These are phyloP conservation scores for Cladorhizidae sp. DNA, from an alignment of 37 sponge, comb jelly and placozoan genomes.

Conservation along the genomic window DNA sequence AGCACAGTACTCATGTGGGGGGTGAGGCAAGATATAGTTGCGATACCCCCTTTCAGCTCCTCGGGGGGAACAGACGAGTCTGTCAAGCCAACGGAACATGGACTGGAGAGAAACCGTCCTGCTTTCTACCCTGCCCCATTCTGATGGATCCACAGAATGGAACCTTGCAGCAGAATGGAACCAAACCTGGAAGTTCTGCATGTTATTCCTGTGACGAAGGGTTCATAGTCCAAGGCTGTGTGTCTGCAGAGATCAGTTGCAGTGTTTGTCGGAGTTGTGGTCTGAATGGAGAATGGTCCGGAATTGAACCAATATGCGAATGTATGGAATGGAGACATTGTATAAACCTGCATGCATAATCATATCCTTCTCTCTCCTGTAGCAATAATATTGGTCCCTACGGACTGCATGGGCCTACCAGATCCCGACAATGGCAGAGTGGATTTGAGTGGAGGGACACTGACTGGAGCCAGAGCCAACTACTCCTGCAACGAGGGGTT, in stretches of 20 bases:
- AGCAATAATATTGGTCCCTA: background rate
- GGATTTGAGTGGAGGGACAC: background rate
- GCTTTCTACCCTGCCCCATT: background rate
- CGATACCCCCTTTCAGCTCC: background rate
- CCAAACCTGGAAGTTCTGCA: background rate
- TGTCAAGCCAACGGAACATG: constrained; percentile 56
- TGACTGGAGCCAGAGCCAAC: background rate
- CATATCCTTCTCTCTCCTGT: constrained; percentile 12
- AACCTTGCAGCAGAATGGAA: background rate
- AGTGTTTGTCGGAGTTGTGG: constrained; percentile 35
- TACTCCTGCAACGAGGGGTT: constrained; percentile 46
- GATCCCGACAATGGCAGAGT: constrained; percentile 39
- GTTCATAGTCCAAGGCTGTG: constrained; percentile 23
- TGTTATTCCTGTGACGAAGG: constrained; percentile 48
- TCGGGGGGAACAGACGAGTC: constrained; percentile 13
- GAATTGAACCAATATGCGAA: constrained; percentile 40
- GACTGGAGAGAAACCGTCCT: constrained; percentile 34
- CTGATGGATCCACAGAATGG: background rate
- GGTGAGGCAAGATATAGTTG: constrained; percentile 33
- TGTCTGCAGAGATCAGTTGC: constrained; percentile 4
- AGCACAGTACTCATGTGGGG: constrained; percentile 17
- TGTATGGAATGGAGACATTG: constrained; percentile 38
- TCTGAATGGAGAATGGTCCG: constrained; percentile 65
- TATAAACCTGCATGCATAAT: constrained; percentile 2
- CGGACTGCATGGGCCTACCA: constrained; percentile 43